Base-by-base conservation (phyloP, 2,113 vertebrate genomes). In the Rhipidura dahli region DNA sequence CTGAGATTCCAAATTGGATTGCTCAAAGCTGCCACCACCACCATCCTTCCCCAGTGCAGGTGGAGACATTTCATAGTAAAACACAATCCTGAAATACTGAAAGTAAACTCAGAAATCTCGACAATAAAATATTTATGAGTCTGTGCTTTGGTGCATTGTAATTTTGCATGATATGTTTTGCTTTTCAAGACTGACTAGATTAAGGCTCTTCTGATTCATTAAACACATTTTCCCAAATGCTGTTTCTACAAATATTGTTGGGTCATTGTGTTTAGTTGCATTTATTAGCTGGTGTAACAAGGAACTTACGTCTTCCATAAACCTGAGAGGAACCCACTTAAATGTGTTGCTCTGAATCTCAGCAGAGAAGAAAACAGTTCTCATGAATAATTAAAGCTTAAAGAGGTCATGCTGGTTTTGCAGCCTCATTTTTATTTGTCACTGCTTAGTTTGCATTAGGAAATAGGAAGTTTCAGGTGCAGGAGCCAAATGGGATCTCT, bases 361-460 rank as follows among this genome's bases (percentile, higher is more conserved):
- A 89, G 61, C 87, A 35, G 49, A 92, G 84, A 94, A 94, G 89
- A 68, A 93, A 83, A 83, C 33, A 79, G 76, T 69, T 84, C 96
- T 88, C 64, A 96, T 97, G 91, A 97, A 96, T 96, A 96, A 97
- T 95, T 96, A 93, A 97, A 92, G 89, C 93, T 87, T 82, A 81
- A 95, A 90, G 61, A 59, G 94, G 92, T 79, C 89, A 45, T 13
- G 16, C 86, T 83, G 51, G 75, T 66, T 81, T 94, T 81, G 37
- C 35, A 28, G 85, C 31, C 86, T 85, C 71, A 27, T 97, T 96
- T 94, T 88, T 94, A 91, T 83, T 88, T 90, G 69, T 59, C 90
- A 56, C 73, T 94, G 83, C 80, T 92, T 91, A 42, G 57, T 89
- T 96, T 96, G 88, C 63, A 66, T 89, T 87, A 85, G 93, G 87